A percentile compares a stretch with the other conserved stretches of the same genome.
Evolutionary conservation across 2,113 vertebrate genomes (phyloP).

Genomic region (Brachirus orientalis): DNA sequence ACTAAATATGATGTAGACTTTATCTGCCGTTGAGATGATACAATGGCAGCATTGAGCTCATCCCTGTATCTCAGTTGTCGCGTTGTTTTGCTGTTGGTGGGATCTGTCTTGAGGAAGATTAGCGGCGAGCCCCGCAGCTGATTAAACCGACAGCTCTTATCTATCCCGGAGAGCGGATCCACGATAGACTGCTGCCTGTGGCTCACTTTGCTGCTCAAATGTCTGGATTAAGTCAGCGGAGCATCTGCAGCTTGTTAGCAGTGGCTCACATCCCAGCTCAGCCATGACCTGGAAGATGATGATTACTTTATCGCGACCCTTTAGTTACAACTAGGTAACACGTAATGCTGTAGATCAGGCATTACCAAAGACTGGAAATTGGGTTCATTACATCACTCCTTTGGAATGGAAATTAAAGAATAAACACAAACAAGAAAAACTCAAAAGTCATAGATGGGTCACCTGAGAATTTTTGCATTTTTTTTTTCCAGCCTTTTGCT

Average conservation of each 20-base stretch:
- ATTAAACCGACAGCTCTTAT: slow-evolving; percentile 64
- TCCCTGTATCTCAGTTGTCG: neutral
- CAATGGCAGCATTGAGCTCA: neutral
- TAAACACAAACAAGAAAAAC: too few species aligned
- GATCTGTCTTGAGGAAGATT: slow-evolving; percentile 46
- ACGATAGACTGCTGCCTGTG: slow-evolving; percentile 30
- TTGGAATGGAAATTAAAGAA: too few species aligned
- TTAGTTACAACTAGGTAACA: neutral
- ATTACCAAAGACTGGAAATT: too few species aligned
- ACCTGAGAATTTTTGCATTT: too few species aligned
- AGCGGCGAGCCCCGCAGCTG: slow-evolving; percentile 35
- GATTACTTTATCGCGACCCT: neutral
- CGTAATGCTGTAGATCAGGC: too few species aligned
- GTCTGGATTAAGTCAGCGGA: slow-evolving; percentile 36
- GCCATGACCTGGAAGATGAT: too few species aligned
- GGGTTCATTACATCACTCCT: too few species aligned
- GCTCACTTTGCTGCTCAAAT: slow-evolving; percentile 22
- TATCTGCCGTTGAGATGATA: neutral
- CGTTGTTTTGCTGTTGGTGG: slow-evolving; percentile 20
- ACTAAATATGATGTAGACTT: too few species aligned
- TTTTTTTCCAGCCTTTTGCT: too few species aligned
- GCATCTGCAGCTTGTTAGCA: slow-evolving; percentile 29
- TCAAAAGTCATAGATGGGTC: too few species aligned
- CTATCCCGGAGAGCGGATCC: slow-evolving; percentile 33
- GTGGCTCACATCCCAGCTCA: neutral